Evolutionary conservation across 2,113 vertebrate species (phyloP).

Genomic region (Sinocyclocheilus grahami): DNA sequence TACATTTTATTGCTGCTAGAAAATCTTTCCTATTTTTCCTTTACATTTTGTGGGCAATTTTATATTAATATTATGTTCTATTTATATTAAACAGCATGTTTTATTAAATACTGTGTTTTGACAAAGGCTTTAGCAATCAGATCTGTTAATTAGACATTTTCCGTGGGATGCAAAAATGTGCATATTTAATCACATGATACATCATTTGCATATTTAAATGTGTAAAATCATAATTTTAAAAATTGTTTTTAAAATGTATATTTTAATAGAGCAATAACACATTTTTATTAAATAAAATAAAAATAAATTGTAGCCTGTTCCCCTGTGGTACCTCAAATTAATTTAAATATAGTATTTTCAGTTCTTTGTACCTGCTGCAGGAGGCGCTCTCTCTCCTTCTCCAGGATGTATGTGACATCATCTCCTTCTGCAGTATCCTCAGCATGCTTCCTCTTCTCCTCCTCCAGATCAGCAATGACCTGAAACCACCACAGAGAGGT

Average conservation of each 20-base stretch:
- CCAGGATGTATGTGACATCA: conserved; percentile 96
- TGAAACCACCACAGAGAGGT: conserved; percentile 64
- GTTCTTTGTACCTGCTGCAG: conserved; percentile 86
- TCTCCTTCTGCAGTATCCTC: conserved; percentile 96
- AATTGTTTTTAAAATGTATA: no score
- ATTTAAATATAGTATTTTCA: not conserved
- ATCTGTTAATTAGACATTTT: no score
- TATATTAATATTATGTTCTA: no score
- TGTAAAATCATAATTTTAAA: not conserved
- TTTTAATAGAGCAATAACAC: not conserved
- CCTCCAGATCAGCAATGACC: conserved; percentile 97
- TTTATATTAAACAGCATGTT: no score
- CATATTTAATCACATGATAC: not conserved
- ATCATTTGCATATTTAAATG: not conserved
- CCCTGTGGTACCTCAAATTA: not conserved
- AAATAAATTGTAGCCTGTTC: not conserved
- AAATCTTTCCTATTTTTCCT: no score
- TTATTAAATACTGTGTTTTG: no score
- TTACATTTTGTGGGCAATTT: no score
- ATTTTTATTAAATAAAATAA: not conserved
- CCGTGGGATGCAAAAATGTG: not conserved
- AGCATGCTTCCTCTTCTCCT: conserved; percentile 89
- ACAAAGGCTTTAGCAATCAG: no score
- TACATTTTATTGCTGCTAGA: no score
- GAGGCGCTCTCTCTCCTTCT: conserved; percentile 93